Percentiles rank a stretch among this genome's conserved stretches.
Evolutionary conservation across 2,113 vertebrate genomes (phyloP).

Genomic region (Neotragus moschatus): DNA sequence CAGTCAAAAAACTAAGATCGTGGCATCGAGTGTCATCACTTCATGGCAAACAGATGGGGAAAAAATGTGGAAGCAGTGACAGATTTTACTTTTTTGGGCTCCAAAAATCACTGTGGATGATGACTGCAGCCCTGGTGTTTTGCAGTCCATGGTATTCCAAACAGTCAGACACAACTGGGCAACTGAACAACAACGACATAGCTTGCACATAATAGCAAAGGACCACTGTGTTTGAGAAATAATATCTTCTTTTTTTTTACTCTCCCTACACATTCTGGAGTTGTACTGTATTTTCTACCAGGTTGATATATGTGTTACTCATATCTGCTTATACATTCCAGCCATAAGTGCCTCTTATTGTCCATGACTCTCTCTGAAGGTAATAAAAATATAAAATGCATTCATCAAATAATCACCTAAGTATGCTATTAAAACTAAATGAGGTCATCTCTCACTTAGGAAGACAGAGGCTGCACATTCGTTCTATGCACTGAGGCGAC

Average conservation of each 20-base stretch:
- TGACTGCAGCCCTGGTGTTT: not conserved
- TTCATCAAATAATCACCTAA: constrained; percentile 3
- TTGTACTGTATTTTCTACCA: not conserved
- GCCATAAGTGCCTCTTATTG: not conserved
- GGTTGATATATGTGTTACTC: not conserved
- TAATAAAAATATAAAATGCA: constrained; percentile 18
- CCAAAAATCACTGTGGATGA: not conserved
- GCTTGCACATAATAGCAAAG: not conserved
- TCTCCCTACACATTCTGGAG: not conserved
- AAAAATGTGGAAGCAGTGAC: not conserved
- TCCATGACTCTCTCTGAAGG: not conserved
- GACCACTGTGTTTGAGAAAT: not conserved
- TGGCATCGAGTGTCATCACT: not conserved
- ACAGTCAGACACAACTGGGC: not conserved
- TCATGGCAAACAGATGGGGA: not conserved
- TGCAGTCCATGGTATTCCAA: not conserved
- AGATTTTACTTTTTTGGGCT: not conserved
- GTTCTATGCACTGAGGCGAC: not conserved
- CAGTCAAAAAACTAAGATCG: not conserved
- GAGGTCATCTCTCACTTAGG: not conserved
- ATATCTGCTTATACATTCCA: not conserved
- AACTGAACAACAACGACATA: not conserved
- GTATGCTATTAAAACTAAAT: constrained; percentile 24
- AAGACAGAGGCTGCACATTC: not conserved
- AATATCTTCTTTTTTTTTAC: not conserved